Base-by-base conservation (phyloP, 2,888 invertebrate genomes). In the Diarsia mendica region DNA sequence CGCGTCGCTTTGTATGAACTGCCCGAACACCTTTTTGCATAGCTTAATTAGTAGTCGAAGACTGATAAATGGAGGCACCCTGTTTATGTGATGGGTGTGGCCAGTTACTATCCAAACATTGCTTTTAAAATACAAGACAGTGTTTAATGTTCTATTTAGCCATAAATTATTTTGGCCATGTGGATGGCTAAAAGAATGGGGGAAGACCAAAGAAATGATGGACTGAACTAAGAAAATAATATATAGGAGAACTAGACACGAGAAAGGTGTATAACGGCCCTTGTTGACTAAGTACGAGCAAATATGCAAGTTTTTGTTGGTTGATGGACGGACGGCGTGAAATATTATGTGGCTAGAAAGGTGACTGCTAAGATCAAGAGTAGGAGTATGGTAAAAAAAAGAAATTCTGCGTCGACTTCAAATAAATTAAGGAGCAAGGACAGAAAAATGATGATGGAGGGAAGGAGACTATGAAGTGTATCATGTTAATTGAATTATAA, bases 41-140 rank as follows among this genome's bases (percentile, higher is more conserved):
- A 39, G 39, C 39, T n/a, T n/a, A n/a, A n/a, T n/a, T n/a, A n/a
- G n/a, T n/a, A n/a, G n/a, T n/a, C n/a, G n/a, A n/a, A 69, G 72
- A 67, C 75, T 80, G 84, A 79, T 85, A 80, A 77, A 86, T 85
- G 76, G 72, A 75, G 13, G 67, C 67, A 76, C 67, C 72, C 63
- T 71, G 67, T 66, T 77, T 73, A 46, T 68, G 51, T 68, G 60
- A 72, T 67, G 39, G 66, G 75, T 77, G 72, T 81, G 65, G 77
- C 74, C 61, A 71, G 44, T 67, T 55, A 44, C 33, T n/a, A 78
- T 78, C 66, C 64, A 64, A 53, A 77, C 48, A 73, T 71, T 58
- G 68, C 48, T 75, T 74, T 72, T 46, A 39, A 10, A 67, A 11
- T 46, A 33, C 51, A 28, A 28, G n/a, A n/a, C n/a, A n/a, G 23